Evolutionary conservation across 2,113 vertebrate species (phyloP).

Genomic region (Dendropsophus ebraccatus): DNA sequence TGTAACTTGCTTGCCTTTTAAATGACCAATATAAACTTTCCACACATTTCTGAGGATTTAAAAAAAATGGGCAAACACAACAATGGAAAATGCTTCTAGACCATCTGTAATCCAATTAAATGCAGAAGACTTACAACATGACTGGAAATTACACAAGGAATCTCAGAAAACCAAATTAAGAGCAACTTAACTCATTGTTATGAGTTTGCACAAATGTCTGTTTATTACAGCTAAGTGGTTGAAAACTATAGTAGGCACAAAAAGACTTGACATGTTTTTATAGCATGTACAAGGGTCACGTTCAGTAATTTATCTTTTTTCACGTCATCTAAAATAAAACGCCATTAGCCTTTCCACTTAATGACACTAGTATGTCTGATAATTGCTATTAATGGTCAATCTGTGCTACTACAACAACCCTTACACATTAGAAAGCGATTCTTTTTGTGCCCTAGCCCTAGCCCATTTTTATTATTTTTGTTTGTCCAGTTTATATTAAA

Average conservation of each 20-base stretch:
- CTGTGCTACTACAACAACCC: constrained; percentile 64
- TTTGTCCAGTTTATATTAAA: constrained; percentile 60
- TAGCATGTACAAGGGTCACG: constrained; percentile 63
- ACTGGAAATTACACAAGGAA: neutral
- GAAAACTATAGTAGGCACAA: constrained; percentile 51
- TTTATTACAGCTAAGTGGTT: constrained; percentile 54
- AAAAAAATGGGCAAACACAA: neutral
- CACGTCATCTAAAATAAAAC: constrained; percentile 62
- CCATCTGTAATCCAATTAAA: constrained; percentile 22
- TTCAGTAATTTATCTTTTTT: constrained; percentile 61
- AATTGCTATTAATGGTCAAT: constrained; percentile 66
- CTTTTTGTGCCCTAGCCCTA: constrained; percentile 6
- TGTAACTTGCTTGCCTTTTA: neutral
- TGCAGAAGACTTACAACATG: constrained; percentile 18
- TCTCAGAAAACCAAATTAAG: constrained; percentile 4
- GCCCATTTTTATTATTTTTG: constrained; percentile 32
- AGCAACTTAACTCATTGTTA: neutral
- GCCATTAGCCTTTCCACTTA: constrained; percentile 59
- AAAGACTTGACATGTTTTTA: constrained; percentile 63
- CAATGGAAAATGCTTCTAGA: neutral
- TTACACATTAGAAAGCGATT: constrained; percentile 57
- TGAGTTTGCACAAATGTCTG: neutral
- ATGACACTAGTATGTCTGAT: constrained; percentile 63
- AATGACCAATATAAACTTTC: constrained; percentile 3
- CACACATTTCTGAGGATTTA: neutral